Base-by-base conservation (phyloP, 2,113 vertebrate genomes). In the Lynx canadensis region DNA sequence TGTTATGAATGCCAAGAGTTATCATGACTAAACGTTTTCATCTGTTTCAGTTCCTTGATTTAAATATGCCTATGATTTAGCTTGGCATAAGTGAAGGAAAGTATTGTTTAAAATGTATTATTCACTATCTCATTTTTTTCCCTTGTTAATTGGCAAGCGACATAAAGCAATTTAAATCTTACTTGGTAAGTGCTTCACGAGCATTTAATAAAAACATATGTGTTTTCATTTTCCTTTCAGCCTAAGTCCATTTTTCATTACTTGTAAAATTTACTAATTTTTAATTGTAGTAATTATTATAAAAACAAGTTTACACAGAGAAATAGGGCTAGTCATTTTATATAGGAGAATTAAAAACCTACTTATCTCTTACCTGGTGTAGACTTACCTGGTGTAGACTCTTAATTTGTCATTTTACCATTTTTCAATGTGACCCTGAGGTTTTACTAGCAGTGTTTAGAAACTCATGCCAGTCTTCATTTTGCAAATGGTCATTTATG, bases 401-500 rank as follows among this genome's bases (percentile, higher is more conserved):
- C 63, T 94, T 97, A 68, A 71, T 91, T 98, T 97, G 81, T 57
- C 41, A 88, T 76, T 93, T 98, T 97, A 73, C 65, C 57, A 95
- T 85, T 94, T 97, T 98, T 97, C 97, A 98, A 98, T 98, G 98
- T 98, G 97, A 98, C 97, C 96, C 74, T 92, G 89, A 90, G 38
- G 87, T 98, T 98, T 98, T 91, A 94, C 55, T 93, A 90, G n/a
- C n/a, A 63, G 5, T 82, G 52, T 97, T 95, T 97, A 79, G 92
- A 97, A 96, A 97, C 78, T 83, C 96, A 97, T 96, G 92, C 97
- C 97, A 94, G 96, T 98, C 96, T 98, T 97, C 81, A 94, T 97
- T 97, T 97, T 89, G 82, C 82, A 97, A 98, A 90, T 97, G 98
- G 98, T 98, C 98, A 98, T 98, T 99, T 98, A 97, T 97, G 85